Evolutionary conservation across 2,113 vertebrate species (phyloP).

Genomic region (Noturus placidus): DNA sequence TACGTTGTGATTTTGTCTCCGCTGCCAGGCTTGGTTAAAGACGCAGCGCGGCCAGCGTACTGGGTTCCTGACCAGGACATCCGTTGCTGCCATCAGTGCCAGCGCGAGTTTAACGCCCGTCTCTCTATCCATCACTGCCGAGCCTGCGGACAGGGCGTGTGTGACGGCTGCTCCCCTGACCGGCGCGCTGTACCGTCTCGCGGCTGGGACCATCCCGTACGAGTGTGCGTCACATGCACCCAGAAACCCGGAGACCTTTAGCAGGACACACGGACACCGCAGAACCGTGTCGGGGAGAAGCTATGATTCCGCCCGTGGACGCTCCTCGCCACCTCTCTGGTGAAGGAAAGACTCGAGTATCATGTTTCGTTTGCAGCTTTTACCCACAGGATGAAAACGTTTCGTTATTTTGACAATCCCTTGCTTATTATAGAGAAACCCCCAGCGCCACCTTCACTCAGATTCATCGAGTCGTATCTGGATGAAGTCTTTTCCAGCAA

Average conservation of each 20-base stretch:
- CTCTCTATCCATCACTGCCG: constrained; percentile 98
- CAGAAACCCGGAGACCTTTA: constrained; percentile 96
- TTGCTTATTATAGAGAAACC: background rate
- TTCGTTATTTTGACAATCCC: constrained; percentile 34
- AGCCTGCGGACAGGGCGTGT: constrained; percentile 96
- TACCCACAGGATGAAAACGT: background rate
- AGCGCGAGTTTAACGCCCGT: constrained; percentile 87
- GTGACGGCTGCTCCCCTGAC: constrained; percentile 88
- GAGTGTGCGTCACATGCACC: constrained; percentile 90
- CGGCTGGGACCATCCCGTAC: constrained; percentile 96
- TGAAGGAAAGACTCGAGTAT: constrained; percentile 3
- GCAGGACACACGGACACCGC: constrained; percentile 53
- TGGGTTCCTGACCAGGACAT: constrained; percentile 99
- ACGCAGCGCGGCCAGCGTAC: constrained; percentile 91
- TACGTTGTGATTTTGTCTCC: background rate
- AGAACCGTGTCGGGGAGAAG: background rate
- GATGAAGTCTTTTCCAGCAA: background rate
- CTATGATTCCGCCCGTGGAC: background rate
- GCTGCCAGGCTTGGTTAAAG: constrained; percentile 87
- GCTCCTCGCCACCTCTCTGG: background rate
- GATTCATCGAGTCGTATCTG: background rate
- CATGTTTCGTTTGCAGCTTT: constrained; percentile 32
- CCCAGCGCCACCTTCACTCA: background rate
- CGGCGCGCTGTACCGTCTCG: constrained; percentile 90
- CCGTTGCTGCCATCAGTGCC: constrained; percentile 86